These are phyloP conservation scores for Indicator indicator DNA, from an alignment of 2,113 vertebrate genomes.

Conservation along the genomic window DNA sequence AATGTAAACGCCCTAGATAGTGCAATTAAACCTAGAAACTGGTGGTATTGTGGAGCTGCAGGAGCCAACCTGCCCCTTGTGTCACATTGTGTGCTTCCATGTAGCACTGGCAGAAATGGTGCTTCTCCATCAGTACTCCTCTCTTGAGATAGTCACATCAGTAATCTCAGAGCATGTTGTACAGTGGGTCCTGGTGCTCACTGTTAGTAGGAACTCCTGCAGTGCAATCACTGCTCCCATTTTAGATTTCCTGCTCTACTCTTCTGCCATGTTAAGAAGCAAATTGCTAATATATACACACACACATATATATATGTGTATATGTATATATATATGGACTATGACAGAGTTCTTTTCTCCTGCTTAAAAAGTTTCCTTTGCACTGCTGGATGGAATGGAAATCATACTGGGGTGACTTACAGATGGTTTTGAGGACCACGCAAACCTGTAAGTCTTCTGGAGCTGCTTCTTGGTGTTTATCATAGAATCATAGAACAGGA, in stretches of 20 bases:
- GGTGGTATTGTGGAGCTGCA: no score
- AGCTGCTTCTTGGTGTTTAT: not conserved
- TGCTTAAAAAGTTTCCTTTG: not conserved
- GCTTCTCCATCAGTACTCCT: not conserved
- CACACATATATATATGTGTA: no score
- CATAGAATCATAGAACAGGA: not conserved
- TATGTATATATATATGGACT: rapidly evolving
- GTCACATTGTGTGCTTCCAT: no score
- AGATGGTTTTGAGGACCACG: not conserved
- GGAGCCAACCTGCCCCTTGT: no score
- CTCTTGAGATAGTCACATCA: not conserved
- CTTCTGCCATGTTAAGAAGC: not conserved
- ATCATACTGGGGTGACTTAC: not conserved
- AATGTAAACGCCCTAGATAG: not conserved
- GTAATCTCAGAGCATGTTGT: rapidly evolving
- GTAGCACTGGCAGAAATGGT: not conserved
- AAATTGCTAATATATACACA: not conserved
- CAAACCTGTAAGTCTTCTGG: not conserved
- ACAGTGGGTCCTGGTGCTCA: not conserved
- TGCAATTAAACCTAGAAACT: not conserved
- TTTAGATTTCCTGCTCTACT: not conserved
- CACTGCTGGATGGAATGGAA: not conserved
- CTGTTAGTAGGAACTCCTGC: not conserved
- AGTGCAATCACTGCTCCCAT: not conserved
- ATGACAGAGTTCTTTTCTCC: not conserved